phyloP scores from a whole-genome alignment of 2,888 invertebrate genomes.

The Nemotelus pantherinus region DNA sequence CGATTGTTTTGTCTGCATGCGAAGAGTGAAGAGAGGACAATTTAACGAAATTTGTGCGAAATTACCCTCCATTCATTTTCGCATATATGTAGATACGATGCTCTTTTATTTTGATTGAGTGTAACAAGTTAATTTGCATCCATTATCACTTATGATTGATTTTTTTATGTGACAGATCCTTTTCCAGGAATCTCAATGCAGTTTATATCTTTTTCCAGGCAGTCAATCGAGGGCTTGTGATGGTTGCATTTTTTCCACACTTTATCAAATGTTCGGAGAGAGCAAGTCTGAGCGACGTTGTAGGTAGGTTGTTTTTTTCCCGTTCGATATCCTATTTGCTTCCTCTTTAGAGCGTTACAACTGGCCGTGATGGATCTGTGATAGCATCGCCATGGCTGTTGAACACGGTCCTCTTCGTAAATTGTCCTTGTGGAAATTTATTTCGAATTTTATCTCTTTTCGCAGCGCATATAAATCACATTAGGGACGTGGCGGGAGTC shows the following conservation, averaged over 20 bases:
- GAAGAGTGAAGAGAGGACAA: too few species aligned
- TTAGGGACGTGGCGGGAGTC: constrained; percentile 83
- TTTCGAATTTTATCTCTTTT: constrained; percentile 38
- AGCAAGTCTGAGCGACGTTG: constrained; percentile 70
- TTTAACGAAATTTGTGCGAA: too few species aligned
- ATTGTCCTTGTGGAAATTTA: constrained; percentile 12
- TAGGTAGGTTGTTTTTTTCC: constrained; percentile 65
- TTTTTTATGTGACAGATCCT: not conserved
- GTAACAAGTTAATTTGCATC: too few species aligned
- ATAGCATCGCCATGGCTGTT: constrained; percentile 33
- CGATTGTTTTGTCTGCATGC: too few species aligned
- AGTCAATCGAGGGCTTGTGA: constrained; percentile 71
- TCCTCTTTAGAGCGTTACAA: constrained; percentile 2
- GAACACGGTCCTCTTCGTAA: constrained; percentile 6
- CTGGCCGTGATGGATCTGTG: constrained; percentile 3
- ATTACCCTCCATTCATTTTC: too few species aligned
- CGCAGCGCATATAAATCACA: constrained; percentile 89
- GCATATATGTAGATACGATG: too few species aligned
- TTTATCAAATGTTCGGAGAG: constrained; percentile 71
- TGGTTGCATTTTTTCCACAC: constrained; percentile 73
- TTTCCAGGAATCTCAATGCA: not conserved
- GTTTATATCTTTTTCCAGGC: constrained; percentile 63
- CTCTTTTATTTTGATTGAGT: too few species aligned
- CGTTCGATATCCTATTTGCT: not conserved
- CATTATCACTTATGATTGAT: not conserved